A percentile compares a stretch with the other conserved stretches of the same genome.
phyloP scores from a whole-genome alignment of 2,113 vertebrate species.

The Psammodynastes pulverulentus region DNA sequence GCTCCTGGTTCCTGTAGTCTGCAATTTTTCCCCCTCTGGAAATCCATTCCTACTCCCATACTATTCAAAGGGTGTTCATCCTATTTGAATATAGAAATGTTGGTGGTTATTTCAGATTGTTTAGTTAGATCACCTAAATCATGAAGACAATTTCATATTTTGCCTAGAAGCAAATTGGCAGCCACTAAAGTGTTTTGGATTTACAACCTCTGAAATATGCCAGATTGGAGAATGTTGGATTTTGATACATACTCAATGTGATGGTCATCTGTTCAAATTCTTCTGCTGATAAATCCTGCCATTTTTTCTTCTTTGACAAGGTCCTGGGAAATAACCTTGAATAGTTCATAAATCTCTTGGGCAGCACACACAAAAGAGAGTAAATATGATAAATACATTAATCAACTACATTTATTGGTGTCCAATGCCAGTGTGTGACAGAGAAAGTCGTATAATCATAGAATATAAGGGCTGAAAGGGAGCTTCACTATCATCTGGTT shows the following conservation, averaged over 20 bases:
- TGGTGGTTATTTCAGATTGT: background rate
- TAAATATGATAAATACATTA: background rate
- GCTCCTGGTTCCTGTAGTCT: too few relatives aligned
- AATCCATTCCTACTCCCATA: too few relatives aligned
- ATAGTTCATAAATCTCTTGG: background rate
- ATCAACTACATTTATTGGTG: background rate
- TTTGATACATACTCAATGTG: background rate
- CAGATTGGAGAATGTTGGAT: background rate
- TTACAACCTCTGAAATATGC: background rate
- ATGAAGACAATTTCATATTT: background rate
- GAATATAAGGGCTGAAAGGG: background rate
- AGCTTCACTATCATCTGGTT: background rate
- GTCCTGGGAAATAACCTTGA: background rate
- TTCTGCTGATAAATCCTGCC: background rate
- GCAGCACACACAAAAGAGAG: background rate
- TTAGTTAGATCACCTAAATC: background rate
- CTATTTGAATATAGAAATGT: background rate
- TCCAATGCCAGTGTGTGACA: background rate
- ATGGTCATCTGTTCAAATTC: background rate
- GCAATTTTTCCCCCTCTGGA: too few relatives aligned
- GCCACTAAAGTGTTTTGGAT: background rate
- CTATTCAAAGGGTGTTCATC: too few relatives aligned
- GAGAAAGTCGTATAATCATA: background rate
- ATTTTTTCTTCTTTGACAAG: background rate
- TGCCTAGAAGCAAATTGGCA: background rate